These are phyloP conservation scores for Tadarida brasiliensis DNA, from an alignment of 2,797 vertebrate genomes.

Conservation along the genomic window DNA sequence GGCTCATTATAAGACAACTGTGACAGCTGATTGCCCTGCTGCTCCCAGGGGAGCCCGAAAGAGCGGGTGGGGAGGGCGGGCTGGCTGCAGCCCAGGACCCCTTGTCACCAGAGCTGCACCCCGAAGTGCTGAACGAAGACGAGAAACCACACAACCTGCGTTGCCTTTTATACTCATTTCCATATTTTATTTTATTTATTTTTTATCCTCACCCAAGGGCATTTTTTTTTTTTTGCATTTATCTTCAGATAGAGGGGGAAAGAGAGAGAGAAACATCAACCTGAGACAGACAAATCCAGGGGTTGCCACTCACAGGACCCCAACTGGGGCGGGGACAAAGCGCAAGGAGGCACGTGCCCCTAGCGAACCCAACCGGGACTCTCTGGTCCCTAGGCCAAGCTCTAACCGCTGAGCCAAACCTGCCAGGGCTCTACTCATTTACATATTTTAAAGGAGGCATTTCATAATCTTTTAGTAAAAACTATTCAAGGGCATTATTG, in stretches of 20 bases:
- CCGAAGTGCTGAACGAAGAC: background rate
- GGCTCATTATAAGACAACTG: background rate
- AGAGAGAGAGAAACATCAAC: no score
- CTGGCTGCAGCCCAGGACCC: fast-evolving
- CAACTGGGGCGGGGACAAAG: no score
- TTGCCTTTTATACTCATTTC: background rate
- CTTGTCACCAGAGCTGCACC: background rate
- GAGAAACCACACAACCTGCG: background rate
- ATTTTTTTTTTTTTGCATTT: no score
- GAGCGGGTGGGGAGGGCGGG: background rate
- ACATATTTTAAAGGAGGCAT: background rate
- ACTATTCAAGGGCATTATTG: background rate
- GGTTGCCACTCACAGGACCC: no score
- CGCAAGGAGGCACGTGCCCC: no score
- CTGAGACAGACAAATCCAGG: no score
- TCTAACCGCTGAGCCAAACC: no score
- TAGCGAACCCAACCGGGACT: no score
- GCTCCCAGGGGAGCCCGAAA: background rate
- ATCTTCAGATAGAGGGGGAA: no score
- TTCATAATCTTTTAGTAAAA: background rate
- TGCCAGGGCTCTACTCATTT: background rate
- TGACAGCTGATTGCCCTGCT: background rate
- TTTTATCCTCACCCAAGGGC: no score
- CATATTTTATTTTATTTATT: no score
- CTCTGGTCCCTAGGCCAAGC: no score